Percentiles rank a stretch among this genome's conserved stretches.
Conservation (phyloP, 2,797 vertebrate genomes). For the Karalla daura region DNA sequence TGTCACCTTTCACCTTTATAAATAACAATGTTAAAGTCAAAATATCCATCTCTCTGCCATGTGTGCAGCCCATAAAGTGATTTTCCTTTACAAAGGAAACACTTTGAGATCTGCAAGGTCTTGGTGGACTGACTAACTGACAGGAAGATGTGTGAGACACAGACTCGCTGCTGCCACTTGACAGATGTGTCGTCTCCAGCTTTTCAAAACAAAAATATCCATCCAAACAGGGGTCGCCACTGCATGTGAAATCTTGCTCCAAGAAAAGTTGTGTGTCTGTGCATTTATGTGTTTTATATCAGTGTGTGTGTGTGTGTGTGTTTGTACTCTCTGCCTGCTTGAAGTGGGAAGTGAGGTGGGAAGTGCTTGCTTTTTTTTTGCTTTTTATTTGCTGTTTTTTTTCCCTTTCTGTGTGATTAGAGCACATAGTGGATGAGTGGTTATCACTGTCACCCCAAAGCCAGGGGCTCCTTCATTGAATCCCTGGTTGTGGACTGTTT, state of each 20-base stretch:
- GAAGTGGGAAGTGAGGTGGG: too few species aligned
- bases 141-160: slow-evolving; percentile 55
- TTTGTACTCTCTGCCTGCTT: not conserved
- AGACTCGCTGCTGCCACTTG: slow-evolving; percentile 54
- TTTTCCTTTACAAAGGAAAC: slow-evolving; percentile 15
- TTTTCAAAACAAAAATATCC: slow-evolving; percentile 55
- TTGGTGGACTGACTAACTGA: slow-evolving; percentile 42
- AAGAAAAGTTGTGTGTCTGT: too few species aligned
- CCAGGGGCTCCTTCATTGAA: too few species aligned
- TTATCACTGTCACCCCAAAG: too few species aligned
- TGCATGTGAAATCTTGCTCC: slow-evolving; percentile 32
- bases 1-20: slow-evolving; percentile 18
- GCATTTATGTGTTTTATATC: slow-evolving; percentile 14
- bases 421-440: too few species aligned
- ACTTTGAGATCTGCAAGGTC: slow-evolving; percentile 33
- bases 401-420: too few species aligned
- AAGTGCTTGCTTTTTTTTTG: too few species aligned
- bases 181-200: slow-evolving; percentile 72
- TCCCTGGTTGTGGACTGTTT: too few species aligned
- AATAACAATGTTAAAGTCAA: slow-evolving; percentile 30
- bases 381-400: too few species aligned
- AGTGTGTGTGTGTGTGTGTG: slow-evolving; percentile 1
- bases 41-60: slow-evolving; percentile 25
- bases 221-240: slow-evolving; percentile 41
- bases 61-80: slow-evolving; percentile 24